A percentile compares a stretch with the other conserved stretches of the same genome.
phyloP scores from a whole-genome alignment of 2,888 invertebrate species.

The Chymomyza caudatula region DNA sequence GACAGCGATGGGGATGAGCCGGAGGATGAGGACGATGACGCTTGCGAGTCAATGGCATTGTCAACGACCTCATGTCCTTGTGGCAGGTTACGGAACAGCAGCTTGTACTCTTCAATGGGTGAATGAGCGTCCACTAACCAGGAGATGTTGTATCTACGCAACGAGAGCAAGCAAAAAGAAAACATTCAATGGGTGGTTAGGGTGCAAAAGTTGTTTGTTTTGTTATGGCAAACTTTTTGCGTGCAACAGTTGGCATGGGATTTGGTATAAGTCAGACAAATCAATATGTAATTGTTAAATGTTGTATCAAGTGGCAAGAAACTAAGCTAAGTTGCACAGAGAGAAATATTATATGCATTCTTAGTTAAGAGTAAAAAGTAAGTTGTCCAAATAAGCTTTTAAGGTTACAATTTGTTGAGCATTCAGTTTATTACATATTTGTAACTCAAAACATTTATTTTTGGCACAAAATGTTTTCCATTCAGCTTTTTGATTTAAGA shows the following conservation, averaged over 20 bases:
- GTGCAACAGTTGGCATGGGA: conserved; percentile 65
- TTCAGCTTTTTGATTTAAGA: no score
- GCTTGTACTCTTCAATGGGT: conserved; percentile 83
- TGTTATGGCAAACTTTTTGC: conserved; percentile 25
- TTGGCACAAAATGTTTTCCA: no score
- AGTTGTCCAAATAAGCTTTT: no score
- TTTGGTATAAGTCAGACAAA: conserved; percentile 49
- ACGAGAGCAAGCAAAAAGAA: conserved; percentile 12
- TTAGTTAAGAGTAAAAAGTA: no score
- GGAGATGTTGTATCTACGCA: conserved; percentile 82
- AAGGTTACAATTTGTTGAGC: no score
- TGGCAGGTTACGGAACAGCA: conserved; percentile 82
- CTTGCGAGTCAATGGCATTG: conserved; percentile 77
- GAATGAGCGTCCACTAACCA: conserved; percentile 84
- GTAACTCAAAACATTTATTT: no score
- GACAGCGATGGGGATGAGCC: conserved; percentile 64
- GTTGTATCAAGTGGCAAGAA: conserved; percentile 41
- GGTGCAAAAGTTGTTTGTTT: conserved; percentile 16
- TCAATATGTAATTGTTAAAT: conserved; percentile 68
- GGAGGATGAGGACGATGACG: conserved; percentile 76
- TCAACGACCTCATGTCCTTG: conserved; percentile 79
- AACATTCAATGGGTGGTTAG: background rate
- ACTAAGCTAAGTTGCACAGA: background rate
- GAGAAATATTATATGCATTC: background rate
- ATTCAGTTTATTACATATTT: no score